Base-by-base conservation (phyloP, 2,888 invertebrate species). In the Matsumyia berberina region DNA sequence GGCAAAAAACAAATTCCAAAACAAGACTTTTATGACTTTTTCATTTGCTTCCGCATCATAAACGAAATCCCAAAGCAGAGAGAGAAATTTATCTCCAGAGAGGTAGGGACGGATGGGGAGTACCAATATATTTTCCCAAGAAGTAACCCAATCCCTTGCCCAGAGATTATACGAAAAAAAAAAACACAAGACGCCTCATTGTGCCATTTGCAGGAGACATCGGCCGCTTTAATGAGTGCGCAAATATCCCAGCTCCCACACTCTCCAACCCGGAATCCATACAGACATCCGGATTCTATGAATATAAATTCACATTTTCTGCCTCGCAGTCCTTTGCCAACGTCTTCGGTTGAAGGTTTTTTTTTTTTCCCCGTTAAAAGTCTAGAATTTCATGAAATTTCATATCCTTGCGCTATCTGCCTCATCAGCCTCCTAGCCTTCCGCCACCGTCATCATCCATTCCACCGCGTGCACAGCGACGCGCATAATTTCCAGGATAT, bases 351-450 rank as follows among this genome's bases (percentile, higher is more conserved):
- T 17, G 55, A 35, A 55, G 6, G n/a, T 1, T 35, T 24, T 44
- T n/a, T 12, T 44, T 44, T 17, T 55, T 64, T 15, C 17, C 9
- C 9, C 4, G 19, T 19, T 9, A 15, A 24, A 37, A 35, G 17
- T 78, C 73, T 83, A 78, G 49, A 73, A 73, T 83, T 78, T 67
- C 82, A 79, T 72, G 73, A 78, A 83, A 83, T 83, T 78, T 29
- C 78, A 78, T 83, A 82, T 55, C 62, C 24, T 24, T 24, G 4
- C 24, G 24, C 24, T 31, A 15, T 9, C 7, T 11, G 39, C 69
- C 64, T 58, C 64, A 58, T 57, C 73, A 42, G 73, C 7, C 11
- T 44, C 35, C 12, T 19, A 66, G 57, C 64, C 39, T 33, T 39
- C 53, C n/a, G 11, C 37, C 74, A 66, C 33, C 70, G 58, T 46